These are phyloP conservation scores for Zaprionus inermis DNA, from an alignment of 1,140 invertebrate species.

Conservation along the genomic window DNA sequence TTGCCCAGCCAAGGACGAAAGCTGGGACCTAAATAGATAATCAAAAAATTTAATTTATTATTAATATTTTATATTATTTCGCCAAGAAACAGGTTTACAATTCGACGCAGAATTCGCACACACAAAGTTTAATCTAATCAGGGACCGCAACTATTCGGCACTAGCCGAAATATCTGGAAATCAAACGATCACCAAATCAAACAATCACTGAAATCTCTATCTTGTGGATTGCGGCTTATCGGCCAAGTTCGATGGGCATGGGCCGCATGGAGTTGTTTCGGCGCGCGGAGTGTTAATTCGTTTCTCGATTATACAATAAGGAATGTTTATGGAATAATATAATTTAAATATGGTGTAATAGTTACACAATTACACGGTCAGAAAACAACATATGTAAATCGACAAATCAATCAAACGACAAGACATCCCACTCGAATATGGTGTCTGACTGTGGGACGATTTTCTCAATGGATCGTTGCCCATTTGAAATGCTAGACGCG, in stretches of 20 bases:
- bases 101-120: background rate
- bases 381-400: conserved; percentile 44
- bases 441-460: conserved; percentile 51
- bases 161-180: conserved; percentile 46
- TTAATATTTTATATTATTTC: background rate
- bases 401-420: conserved; percentile 22
- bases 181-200: conserved; percentile 36
- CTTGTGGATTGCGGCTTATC: conserved; percentile 29
- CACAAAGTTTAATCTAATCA: conserved; percentile 55
- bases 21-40: conserved; percentile 86
- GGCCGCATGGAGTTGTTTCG: conserved; percentile 4
- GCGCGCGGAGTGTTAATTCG: background rate
- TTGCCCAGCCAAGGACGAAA: conserved; percentile 89
- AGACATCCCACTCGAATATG: conserved; percentile 38
- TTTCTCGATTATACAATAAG: conserved; percentile 6
- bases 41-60: background rate
- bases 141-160: conserved; percentile 20
- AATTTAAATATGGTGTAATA: conserved; percentile 13
- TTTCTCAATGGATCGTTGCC: conserved; percentile 59
- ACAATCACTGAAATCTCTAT: conserved; percentile 40
- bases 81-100: background rate
- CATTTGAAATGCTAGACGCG: conserved; percentile 52
- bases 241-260: conserved; percentile 23
- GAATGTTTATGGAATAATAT: conserved; percentile 9
- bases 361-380: conserved; percentile 39